Evolutionary conservation across 2,888 invertebrate species (phyloP).

Genomic region (Cyclophora albipunctata): DNA sequence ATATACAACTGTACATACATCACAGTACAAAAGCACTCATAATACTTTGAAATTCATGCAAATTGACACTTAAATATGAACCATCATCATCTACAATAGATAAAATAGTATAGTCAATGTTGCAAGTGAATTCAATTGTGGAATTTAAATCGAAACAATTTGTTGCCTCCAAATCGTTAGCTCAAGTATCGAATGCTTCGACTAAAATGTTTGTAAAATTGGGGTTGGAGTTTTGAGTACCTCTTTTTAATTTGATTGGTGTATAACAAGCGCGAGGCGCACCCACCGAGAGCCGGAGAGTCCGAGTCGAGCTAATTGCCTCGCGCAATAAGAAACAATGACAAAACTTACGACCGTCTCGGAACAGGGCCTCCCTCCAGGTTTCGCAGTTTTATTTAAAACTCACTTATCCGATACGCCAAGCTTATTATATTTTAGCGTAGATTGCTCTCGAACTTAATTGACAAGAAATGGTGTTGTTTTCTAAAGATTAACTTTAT

Average conservation of each 20-base stretch:
- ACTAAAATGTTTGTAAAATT: slow-evolving; percentile 50
- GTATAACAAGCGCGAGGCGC: slow-evolving; percentile 34
- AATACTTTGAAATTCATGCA: background rate
- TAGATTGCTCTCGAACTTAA: slow-evolving; percentile 39
- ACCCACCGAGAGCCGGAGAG: slow-evolving; percentile 40
- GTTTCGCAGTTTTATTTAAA: slow-evolving; percentile 69
- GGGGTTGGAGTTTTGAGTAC: slow-evolving; percentile 39
- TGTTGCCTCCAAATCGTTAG: slow-evolving; percentile 37
- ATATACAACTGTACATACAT: background rate
- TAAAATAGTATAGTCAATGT: background rate
- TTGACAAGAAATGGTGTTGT: slow-evolving; percentile 54
- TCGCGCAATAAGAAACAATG: slow-evolving; percentile 72
- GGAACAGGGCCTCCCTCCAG: slow-evolving; percentile 42
- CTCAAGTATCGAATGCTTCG: slow-evolving; percentile 55
- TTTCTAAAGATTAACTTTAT: slow-evolving; percentile 3
- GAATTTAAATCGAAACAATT: too few species aligned
- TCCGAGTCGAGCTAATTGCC: slow-evolving; percentile 69
- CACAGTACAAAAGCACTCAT: background rate
- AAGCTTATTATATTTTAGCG: slow-evolving; percentile 62
- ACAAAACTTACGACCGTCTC: slow-evolving; percentile 63
- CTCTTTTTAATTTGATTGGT: slow-evolving; percentile 61
- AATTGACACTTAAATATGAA: too few species aligned
- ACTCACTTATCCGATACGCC: slow-evolving; percentile 63
- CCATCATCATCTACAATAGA: too few species aligned
- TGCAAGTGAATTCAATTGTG: slow-evolving; percentile 3